Base-by-base conservation (phyloP, 2,797 vertebrate species). In the Pogonophryne albipinna region DNA sequence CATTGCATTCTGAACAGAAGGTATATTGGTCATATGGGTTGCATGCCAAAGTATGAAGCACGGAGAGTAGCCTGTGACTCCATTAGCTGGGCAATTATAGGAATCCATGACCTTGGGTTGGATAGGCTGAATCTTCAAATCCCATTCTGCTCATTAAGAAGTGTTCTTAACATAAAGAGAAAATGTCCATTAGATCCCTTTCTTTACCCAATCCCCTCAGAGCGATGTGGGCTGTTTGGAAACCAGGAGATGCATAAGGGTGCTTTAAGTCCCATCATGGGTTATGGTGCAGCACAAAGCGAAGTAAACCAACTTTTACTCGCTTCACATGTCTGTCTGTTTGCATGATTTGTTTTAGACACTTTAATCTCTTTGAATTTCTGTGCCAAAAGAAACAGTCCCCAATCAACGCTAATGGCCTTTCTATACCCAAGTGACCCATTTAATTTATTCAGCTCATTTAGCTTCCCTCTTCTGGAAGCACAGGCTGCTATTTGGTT, bases 381-480 rank as follows among this genome's bases (percentile, higher is more conserved):
- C 34, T 9, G 61, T 59, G 42, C 80, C 71, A 82, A 84, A 84
- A 80, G 47, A 85, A 80, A 74, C 57, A 50, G 56, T 55, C 72
- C 14, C 51, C 60, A 74, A 82, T 89, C 75, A 87, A 68, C 50
- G 71, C 68, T 49, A 87, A 82, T 77, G 49, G 74, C 59, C 47
- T 71, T 17, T 73, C 76, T 65, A 14, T 58, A 55, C 78, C 76
- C 61, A 83, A 84, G 81, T 85, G 81, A 76, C 76, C 82, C 79
- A 88, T 87, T 84, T 85, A 6, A 6, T 77, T 80, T 74, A 70
- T 86, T 76, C 65, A 76, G 60, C 63, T 86, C 79, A 87, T 88
- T 88, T 82, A 74, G 70, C 80, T 77, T 65, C 49, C 31, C 34
- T 49, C 67, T 78, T 81, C 23, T 61, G 62, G 66, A 76, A 61